Base-by-base conservation (phyloP, 2,888 invertebrate species). In the Dolichomitus sp. region DNA sequence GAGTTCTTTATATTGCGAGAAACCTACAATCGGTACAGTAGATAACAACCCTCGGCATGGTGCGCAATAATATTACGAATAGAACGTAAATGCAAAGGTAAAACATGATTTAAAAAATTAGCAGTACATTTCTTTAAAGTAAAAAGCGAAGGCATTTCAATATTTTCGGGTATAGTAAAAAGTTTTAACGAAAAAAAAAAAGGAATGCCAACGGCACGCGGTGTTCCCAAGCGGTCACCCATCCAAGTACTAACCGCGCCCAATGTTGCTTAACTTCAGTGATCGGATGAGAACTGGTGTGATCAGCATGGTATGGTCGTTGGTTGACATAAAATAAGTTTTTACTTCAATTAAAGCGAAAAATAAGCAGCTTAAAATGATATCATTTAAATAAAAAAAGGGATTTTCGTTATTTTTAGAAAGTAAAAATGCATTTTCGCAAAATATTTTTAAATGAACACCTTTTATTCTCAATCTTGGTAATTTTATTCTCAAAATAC, bases 211-310 rank as follows among this genome's bases (percentile, higher is more conserved):
- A 45, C 45, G 45, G 45, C 45, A 45, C 45, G 45, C 45, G 45
- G 45, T 45, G 45, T 45, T 45, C 45, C 45, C 45, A 45, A 45
- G 45, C 45, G 45, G 45, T 45, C 45, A 45, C 45, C 45, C 45
- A 45, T 45, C 45, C 45, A 45, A 45, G 45, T 45, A 45, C 45
- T 45, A n/a, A 45, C 45, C 45, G 45, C 45, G 45, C 45, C n/a
- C 45, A 45, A 45, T 45, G 45, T n/a, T 45, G 45, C 45, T 45
- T 37, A 37, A 37, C 37, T 37, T 37, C 37, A 37, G 37, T 37
- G 37, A 37, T 37, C 37, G 9, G 37, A 37, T 9, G 37, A 37
- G 37, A 37, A 37, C 37, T 37, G 37, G 37, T 37, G 7, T 9
- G 0, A 9, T 37, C 37, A 37, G 37, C 37, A 37, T 37, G 37